Percentiles rank a stretch among this genome's conserved stretches.
Evolutionary conservation across 2,888 invertebrate genomes (phyloP).

Genomic region (Pediacus dermestoides): DNA sequence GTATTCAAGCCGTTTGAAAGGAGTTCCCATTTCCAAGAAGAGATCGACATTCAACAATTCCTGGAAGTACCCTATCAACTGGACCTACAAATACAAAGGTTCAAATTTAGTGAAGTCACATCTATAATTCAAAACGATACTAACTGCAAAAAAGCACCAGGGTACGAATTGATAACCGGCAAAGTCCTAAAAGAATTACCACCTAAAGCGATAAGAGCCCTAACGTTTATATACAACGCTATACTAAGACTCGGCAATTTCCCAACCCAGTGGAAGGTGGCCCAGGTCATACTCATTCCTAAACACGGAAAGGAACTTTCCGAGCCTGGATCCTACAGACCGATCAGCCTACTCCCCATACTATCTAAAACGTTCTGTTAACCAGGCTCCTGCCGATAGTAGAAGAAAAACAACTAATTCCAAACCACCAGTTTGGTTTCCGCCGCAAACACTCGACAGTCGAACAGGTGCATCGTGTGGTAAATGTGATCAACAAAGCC

Average conservation of each 20-base stretch:
- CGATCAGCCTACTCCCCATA: slow-evolving; percentile 3
- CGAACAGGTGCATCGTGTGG: slow-evolving; percentile 14
- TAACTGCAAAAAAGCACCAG: slow-evolving; percentile 1
- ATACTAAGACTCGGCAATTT: background rate
- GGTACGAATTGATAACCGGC: background rate
- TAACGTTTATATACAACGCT: background rate
- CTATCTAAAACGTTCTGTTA: slow-evolving; percentile 7
- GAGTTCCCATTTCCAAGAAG: no score
- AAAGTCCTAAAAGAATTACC: background rate
- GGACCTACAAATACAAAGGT: no score
- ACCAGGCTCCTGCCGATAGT: slow-evolving; percentile 5
- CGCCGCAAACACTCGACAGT: slow-evolving; percentile 10
- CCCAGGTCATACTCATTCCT: background rate
- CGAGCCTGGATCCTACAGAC: background rate
- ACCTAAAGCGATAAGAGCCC: background rate
- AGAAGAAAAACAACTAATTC: slow-evolving; percentile 11
- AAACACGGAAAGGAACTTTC: background rate
- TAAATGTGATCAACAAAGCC: slow-evolving; percentile 11
- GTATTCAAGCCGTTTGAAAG: no score
- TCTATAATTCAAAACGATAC: no score
- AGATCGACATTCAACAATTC: no score
- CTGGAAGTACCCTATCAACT: no score
- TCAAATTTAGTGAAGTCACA: no score
- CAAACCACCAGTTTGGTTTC: slow-evolving; percentile 16
- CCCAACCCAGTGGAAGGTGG: background rate